A percentile compares a stretch with the other conserved stretches of the same genome.
Conservation (phyloP, 2,888 invertebrate species). For the Balanococcus diminutus region DNA sequence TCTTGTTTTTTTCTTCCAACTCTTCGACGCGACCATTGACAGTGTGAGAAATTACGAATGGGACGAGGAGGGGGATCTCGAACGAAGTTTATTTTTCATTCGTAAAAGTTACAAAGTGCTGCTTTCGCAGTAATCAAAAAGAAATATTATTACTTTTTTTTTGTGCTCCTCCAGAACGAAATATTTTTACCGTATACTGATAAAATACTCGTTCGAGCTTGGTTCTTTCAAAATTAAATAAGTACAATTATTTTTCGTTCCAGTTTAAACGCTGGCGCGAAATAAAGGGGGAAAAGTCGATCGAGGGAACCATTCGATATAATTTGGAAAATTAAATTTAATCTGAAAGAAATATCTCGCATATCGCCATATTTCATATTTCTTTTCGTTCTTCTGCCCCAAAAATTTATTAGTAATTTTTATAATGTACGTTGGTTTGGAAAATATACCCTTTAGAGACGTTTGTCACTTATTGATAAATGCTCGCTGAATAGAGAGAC, state of each 20-base stretch:
- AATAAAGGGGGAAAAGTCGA: not conserved
- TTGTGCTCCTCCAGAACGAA: not conserved
- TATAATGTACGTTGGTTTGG: not conserved
- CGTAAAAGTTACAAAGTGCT: constrained; percentile 16
- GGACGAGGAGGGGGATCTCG: not conserved
- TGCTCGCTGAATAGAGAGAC: not conserved
- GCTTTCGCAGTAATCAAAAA: constrained; percentile 30
- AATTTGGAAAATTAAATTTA: constrained; percentile 11
- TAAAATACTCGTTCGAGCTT: constrained; percentile 5
- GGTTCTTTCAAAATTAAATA: constrained; percentile 24
- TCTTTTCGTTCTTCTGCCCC: not conserved
- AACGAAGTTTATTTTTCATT: not conserved
- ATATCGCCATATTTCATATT: not conserved
- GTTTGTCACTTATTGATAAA: not conserved
- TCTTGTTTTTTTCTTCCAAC: not conserved
- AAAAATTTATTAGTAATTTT: not conserved
- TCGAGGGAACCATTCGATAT: not conserved
- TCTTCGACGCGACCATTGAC: not conserved
- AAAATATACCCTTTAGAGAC: not conserved
- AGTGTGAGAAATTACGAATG: not conserved
- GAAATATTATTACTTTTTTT: constrained; percentile 15
- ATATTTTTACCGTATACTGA: not conserved
- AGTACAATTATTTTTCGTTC: not conserved
- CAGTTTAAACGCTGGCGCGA: not conserved
- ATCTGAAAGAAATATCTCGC: not conserved